These are phyloP conservation scores for Laterallus jamaicensis DNA, from an alignment of 2,113 vertebrate species.

Conservation along the genomic window DNA sequence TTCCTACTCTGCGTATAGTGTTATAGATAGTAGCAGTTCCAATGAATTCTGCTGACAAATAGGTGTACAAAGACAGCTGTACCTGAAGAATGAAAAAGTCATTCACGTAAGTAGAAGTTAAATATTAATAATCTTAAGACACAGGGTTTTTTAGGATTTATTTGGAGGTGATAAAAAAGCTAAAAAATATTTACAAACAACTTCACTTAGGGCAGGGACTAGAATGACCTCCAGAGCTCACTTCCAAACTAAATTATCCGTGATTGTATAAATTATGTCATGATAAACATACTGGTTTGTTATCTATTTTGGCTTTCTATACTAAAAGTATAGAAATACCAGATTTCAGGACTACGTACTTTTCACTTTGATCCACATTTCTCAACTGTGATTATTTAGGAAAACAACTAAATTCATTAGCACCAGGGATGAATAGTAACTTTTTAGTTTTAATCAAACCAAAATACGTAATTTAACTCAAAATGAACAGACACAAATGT, in stretches of 20 bases:
- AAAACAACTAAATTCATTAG: not conserved
- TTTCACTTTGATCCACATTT: not conserved
- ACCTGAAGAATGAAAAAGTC: conserved; percentile 73
- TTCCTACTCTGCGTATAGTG: conserved; percentile 94
- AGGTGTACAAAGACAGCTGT: conserved; percentile 93
- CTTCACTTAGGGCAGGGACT: not conserved
- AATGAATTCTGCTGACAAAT: conserved; percentile 95
- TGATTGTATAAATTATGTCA: not conserved
- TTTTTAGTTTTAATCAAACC: not conserved
- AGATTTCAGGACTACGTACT: not conserved
- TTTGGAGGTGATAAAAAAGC: not conserved
- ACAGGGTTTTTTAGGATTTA: not conserved
- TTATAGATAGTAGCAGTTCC: conserved; percentile 94
- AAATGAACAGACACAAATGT: not conserved
- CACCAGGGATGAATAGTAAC: accelerated
- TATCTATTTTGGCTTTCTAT: not conserved
- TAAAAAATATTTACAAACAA: not conserved
- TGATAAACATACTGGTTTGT: accelerated
- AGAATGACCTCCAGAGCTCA: not conserved
- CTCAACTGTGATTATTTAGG: not conserved
- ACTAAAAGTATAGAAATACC: not conserved
- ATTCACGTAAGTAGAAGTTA: not conserved
- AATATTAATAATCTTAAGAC: not conserved
- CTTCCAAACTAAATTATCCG: not conserved
- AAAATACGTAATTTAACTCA: not conserved